Percentiles rank a stretch among this genome's conserved stretches.
phyloP scores from a whole-genome alignment of 2,797 vertebrate species.

The Cyclura pinguis region DNA sequence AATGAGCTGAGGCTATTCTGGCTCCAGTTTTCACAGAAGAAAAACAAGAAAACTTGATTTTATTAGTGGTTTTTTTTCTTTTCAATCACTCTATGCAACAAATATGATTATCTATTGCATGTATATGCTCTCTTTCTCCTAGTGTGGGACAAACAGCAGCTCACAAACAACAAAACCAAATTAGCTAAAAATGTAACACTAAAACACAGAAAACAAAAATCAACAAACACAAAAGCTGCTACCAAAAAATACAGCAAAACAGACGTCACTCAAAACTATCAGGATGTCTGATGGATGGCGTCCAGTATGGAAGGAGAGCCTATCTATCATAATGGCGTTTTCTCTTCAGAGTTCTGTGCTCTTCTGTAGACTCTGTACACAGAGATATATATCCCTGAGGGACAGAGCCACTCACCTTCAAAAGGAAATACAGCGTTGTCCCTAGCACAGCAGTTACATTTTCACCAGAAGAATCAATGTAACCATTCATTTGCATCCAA shows the following conservation, averaged over 20 bases:
- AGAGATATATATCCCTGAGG: not conserved
- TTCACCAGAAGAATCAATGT: not conserved
- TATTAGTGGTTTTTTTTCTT: not conserved
- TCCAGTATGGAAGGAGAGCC: not conserved
- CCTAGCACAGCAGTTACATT: not conserved
- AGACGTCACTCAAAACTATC: not conserved
- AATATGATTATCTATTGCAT: not conserved
- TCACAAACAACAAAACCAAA: too few relatives aligned
- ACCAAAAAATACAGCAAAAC: not conserved
- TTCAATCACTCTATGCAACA: not conserved
- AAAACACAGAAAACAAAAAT: too few relatives aligned
- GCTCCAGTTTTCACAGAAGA: not conserved
- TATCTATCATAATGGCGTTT: not conserved
- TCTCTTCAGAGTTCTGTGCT: not conserved
- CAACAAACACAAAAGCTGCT: not conserved
- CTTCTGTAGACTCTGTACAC: not conserved
- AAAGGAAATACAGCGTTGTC: not conserved
- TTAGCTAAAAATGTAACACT: too few relatives aligned
- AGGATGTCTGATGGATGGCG: not conserved
- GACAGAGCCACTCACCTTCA: not conserved
- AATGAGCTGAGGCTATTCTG: not conserved
- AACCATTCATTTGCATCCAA: not conserved
- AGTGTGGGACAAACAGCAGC: too few relatives aligned
- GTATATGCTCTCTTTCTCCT: too few relatives aligned
- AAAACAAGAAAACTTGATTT: not conserved